Base-by-base conservation (phyloP, 2,888 invertebrate genomes). In the Prosopocoilus inquinatus region DNA sequence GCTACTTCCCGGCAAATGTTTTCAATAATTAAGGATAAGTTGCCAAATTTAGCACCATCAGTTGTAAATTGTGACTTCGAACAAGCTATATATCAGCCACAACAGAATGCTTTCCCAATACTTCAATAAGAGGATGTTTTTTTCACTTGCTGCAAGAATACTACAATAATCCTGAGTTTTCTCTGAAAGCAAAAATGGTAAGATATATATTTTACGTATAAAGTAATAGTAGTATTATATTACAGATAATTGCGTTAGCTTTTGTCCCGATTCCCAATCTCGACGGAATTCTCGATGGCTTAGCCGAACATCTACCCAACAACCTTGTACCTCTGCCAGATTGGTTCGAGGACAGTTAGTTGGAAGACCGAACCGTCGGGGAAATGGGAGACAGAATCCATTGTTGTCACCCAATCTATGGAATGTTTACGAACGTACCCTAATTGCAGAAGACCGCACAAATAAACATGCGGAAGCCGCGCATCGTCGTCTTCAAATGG, bases 401-500 rank as follows among this genome's bases (percentile, higher is more conserved):
- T 16, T 16, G 16, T 16, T 41, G 39, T 13, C 39, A 32, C 13
- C 43, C 34, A 38, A 44, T 44, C 44, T 13, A 49, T 35, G 49
- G 43, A 35, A 36, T 33, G 32, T 41, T 41, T 47, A 50, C 38
- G 44, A 51, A 15, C 34, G 51, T 32, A 28, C 35, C 32, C 11
- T 51, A 43, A 47, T 51, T 43, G 9, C 12, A 38, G 28, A 55
- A 50, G 38, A 55, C 38, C 45, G 46, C 11, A 56, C 39, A 28
- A 55, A 55, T 33, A 50, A 55, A 43, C 49, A 48, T 45, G 45
- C 52, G 12, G 45, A 56, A 52, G 47, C 50, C 7, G 50, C 50
- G 13, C 47, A 47, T 46, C 50, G 50, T 11, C 50, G 38, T 38
- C 39, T 50, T 28, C 20, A 20, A 20, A 20, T 5, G 4, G 20